phyloP scores from a whole-genome alignment of 2,797 vertebrate species.

The Liasis olivaceus region DNA sequence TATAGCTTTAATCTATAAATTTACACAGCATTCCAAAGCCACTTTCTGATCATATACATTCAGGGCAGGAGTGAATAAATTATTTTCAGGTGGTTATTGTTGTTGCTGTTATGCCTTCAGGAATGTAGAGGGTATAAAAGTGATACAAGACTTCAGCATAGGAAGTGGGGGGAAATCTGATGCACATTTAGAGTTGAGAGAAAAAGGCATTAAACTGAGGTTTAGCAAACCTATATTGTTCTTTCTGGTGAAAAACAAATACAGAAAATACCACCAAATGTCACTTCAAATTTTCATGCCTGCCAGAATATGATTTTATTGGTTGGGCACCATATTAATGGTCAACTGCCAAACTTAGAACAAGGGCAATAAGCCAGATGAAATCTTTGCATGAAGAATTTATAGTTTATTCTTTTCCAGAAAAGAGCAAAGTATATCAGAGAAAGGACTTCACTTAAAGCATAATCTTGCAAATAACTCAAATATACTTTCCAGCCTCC shows the following conservation, averaged over 20 bases:
- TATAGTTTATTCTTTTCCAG: neutral
- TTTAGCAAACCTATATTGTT: neutral
- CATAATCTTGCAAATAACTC: slow-evolving; percentile 12
- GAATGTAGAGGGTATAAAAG: neutral
- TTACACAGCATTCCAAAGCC: neutral
- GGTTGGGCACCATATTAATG: neutral
- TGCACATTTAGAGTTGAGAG: neutral
- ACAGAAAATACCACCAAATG: neutral
- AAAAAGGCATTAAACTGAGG: neutral
- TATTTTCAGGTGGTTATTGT: neutral
- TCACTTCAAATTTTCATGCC: neutral
- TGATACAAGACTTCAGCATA: neutral
- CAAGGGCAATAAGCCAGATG: neutral
- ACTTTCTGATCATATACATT: neutral
- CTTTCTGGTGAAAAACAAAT: neutral
- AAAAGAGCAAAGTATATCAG: neutral
- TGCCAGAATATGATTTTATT: neutral
- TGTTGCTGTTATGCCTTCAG: neutral
- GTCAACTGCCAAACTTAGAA: neutral
- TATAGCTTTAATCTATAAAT: neutral
- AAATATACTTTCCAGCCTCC: neutral
- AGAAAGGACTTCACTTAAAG: neutral
- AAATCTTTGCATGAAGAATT: neutral
- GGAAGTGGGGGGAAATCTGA: neutral
- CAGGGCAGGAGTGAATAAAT: neutral